Base-by-base conservation (phyloP, 2,888 invertebrate genomes). In the Druceiella hillmani region DNA sequence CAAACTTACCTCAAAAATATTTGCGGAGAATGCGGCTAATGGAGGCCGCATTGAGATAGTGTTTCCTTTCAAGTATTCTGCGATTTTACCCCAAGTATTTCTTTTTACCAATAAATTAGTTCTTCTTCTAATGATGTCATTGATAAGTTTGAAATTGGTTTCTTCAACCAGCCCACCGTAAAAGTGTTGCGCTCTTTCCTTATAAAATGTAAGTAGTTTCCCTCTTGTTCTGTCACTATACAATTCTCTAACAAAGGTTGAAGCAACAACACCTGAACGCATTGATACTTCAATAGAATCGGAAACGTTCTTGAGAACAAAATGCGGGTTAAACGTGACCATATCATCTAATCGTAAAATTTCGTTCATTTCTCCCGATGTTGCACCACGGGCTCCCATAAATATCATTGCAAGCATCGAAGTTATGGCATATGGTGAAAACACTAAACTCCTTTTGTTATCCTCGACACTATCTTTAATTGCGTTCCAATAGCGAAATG, bases 321-420 rank as follows among this genome's bases (percentile, higher is more conserved):
- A 75, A 57, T 92, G 91, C 0, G 91, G 91, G 61, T 91, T 92
- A 53, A 92, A 91, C 0, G 88, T 87, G 0, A 88, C 83, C 79
- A 90, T 87, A 46, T 91, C 88, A 55, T 91, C 91, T 10, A 91
- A 65, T 51, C 81, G 80, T 0, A 91, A 65, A 7, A 91, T 78
- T 53, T 89, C 88, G 55, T 91, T 90, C 85, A 92, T 88, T 71
- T 90, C 88, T 0, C 87, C 88, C 0, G 91, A 90, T 0, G 91
- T 91, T 2, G 86, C 78, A 2, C 90, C 90, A 47, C 86, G 75
- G 0, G 91, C 89, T 0, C 90, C 90, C 51, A 91, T 74, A 58
- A 90, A 91, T 41, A 91, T 82, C 90, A 91, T 90, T 1, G 89
- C 87, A n/a, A 91, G 61, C 64, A 88, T 78, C 1, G 90, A 89